phyloP scores from a whole-genome alignment of 2,797 vertebrate genomes.

The Acridotheres tristis region DNA sequence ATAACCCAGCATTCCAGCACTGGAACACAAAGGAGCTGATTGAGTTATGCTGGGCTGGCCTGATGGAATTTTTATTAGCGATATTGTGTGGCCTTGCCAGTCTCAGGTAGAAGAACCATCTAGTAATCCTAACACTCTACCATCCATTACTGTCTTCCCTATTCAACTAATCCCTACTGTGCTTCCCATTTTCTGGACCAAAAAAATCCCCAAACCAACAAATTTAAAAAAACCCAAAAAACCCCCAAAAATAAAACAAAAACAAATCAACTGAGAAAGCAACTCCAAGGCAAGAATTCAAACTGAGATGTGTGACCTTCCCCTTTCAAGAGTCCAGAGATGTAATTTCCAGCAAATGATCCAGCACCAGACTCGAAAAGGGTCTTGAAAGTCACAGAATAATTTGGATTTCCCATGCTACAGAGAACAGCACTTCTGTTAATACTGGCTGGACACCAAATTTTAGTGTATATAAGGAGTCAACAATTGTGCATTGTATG shows the following conservation, averaged over 20 bases:
- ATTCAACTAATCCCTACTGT: background rate
- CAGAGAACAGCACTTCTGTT: constrained; percentile 21
- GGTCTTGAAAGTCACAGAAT: constrained; percentile 14
- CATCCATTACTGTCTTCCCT: background rate
- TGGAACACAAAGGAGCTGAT: background rate
- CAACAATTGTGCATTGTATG: constrained; percentile 45
- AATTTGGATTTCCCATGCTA: constrained; percentile 48
- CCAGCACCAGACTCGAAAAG: background rate
- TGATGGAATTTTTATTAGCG: background rate
- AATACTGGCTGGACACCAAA: constrained; percentile 48
- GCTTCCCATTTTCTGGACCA: background rate
- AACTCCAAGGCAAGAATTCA: constrained; percentile 14
- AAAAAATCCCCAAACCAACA: fast-evolving
- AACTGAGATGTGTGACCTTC: background rate
- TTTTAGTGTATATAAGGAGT: constrained; percentile 23
- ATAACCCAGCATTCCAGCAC: background rate
- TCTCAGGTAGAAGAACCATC: background rate
- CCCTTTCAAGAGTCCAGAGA: background rate
- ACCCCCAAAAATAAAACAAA: too few relatives aligned
- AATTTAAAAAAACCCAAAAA: background rate
- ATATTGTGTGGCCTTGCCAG: background rate
- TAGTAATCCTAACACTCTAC: background rate
- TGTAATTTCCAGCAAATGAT: background rate
- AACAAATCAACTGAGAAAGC: background rate
- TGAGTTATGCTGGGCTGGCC: background rate